phyloP scores from a whole-genome alignment of 1,140 invertebrate genomes.

The Apis laboriosa region DNA sequence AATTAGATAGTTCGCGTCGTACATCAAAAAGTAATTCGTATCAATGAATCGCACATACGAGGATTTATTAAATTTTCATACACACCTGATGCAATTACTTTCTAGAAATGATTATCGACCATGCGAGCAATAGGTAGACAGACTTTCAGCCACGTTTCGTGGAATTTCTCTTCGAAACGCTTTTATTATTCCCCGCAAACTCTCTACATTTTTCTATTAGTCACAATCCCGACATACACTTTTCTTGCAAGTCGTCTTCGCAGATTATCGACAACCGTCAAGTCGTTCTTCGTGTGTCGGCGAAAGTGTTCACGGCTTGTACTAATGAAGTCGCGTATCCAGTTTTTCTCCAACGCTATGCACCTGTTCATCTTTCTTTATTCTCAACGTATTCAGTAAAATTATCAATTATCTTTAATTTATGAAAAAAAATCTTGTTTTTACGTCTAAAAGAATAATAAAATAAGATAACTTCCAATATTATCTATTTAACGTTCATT shows the following conservation, averaged over 20 bases:
- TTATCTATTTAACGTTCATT: no score
- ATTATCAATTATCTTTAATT: neutral
- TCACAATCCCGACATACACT: neutral
- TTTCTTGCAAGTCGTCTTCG: slow-evolving; percentile 5
- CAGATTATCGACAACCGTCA: neutral
- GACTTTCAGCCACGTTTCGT: slow-evolving; percentile 17
- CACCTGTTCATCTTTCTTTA: neutral
- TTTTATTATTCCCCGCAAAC: slow-evolving; percentile 27
- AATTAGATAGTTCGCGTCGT: no score
- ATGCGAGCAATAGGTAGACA: neutral
- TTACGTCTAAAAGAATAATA: no score
- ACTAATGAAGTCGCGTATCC: neutral
- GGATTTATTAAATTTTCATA: neutral
- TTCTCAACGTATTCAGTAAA: neutral
- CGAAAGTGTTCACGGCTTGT: slow-evolving; percentile 16
- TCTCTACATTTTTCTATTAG: slow-evolving; percentile 13
- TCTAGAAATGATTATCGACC: neutral
- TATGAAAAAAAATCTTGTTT: no score
- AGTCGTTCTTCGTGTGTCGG: neutral
- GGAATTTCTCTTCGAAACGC: slow-evolving; percentile 29
- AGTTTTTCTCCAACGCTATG: neutral
- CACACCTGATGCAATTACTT: neutral
- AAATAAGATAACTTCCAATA: no score
- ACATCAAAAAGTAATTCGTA: no score
- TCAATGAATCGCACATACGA: no score